Evolutionary conservation across 2,797 vertebrate genomes (phyloP).

Genomic region (Enteromius paludinosus): DNA sequence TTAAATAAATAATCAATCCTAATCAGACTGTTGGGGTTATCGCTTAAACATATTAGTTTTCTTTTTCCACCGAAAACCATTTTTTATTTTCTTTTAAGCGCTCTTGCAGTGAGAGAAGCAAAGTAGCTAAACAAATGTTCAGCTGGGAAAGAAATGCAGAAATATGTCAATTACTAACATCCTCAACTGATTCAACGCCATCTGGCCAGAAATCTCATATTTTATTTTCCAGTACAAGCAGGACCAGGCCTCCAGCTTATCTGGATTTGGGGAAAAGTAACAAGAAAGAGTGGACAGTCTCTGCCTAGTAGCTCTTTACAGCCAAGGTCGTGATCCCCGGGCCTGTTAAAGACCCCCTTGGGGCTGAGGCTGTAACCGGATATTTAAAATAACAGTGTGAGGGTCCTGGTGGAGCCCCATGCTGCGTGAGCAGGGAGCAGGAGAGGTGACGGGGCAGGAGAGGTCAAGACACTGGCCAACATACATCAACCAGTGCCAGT

Average conservation of each 20-base stretch:
- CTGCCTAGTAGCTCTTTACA: slow-evolving; percentile 81
- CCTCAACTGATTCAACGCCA: background rate
- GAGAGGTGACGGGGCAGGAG: slow-evolving; percentile 51
- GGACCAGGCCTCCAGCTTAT: background rate
- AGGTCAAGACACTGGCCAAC: slow-evolving; percentile 61
- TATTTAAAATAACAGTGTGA: slow-evolving; percentile 81
- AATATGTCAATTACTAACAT: background rate
- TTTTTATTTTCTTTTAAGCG: background rate
- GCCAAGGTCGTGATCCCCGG: slow-evolving; percentile 77
- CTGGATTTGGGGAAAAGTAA: slow-evolving; percentile 56
- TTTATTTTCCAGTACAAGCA: slow-evolving; percentile 3
- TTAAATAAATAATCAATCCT: background rate
- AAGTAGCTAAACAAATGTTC: slow-evolving; percentile 3
- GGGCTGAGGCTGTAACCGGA: slow-evolving; percentile 81
- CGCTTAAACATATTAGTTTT: background rate
- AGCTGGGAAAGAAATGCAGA: background rate
- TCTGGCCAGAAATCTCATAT: background rate
- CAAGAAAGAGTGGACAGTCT: slow-evolving; percentile 71
- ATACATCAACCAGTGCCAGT: slow-evolving; percentile 65
- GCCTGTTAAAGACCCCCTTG: slow-evolving; percentile 81
- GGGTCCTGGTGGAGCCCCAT: slow-evolving; percentile 59
- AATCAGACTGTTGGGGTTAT: background rate
- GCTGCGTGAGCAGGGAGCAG: slow-evolving; percentile 60
- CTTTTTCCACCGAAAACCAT: background rate
- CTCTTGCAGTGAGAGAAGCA: background rate